phyloP scores from a whole-genome alignment of 2,113 vertebrate species.

The Pygoscelis antarcticus region DNA sequence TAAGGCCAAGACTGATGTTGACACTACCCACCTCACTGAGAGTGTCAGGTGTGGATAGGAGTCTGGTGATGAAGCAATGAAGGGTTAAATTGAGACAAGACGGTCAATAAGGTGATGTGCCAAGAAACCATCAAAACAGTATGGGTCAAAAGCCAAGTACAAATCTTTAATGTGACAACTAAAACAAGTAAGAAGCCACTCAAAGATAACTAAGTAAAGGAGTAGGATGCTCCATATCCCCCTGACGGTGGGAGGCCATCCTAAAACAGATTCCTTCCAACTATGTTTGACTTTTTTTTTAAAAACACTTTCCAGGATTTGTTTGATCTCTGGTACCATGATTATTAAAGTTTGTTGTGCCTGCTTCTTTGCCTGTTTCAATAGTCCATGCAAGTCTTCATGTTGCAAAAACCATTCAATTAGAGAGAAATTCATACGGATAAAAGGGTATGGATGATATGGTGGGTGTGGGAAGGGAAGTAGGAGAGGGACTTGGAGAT shows the following conservation, averaged over 20 bases:
- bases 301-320: neutral
- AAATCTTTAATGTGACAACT: neutral
- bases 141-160: neutral
- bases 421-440: neutral
- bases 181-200: neutral
- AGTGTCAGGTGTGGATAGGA: neutral
- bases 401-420: neutral
- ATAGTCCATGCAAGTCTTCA: neutral
- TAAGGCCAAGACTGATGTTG: neutral
- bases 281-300: neutral
- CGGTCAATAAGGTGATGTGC: neutral
- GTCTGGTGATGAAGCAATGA: neutral
- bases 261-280: neutral
- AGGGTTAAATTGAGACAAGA: neutral
- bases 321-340: neutral
- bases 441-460: neutral
- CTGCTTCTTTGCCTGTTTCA: neutral
- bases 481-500: neutral
- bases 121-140: neutral
- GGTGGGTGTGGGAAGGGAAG: neutral
- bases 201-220: neutral
- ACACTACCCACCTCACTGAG: neutral
- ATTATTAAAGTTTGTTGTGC: neutral
- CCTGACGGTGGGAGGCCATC: neutral
- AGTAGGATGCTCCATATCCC: neutral